These are phyloP conservation scores for Ibidorhyncha struthersii DNA, from an alignment of 2,113 vertebrate genomes.

Conservation along the genomic window DNA sequence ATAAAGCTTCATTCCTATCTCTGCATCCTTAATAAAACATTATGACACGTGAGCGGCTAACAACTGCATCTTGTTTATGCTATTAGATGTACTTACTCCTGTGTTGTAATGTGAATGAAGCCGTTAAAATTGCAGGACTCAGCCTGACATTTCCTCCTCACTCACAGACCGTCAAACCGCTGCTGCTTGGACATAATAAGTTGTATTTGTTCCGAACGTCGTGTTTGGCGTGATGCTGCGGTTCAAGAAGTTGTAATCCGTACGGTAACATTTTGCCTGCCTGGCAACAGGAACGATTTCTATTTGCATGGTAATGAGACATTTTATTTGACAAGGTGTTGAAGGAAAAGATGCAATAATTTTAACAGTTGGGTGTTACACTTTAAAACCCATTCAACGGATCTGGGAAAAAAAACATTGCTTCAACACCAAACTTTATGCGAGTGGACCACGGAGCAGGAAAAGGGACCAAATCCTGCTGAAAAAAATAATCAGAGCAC, in stretches of 20 bases:
- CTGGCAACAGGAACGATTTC: slow-evolving; percentile 9
- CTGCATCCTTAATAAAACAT: fast-evolving
- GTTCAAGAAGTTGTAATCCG: neutral
- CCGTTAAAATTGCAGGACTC: neutral
- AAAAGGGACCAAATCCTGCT: neutral
- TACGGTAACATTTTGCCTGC: neutral
- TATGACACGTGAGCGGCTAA: fast-evolving
- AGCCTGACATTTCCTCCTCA: neutral
- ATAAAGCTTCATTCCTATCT: neutral
- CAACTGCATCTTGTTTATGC: neutral
- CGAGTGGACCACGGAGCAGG: neutral
- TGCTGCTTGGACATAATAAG: neutral
- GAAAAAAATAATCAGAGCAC: neutral
- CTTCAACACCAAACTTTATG: neutral
- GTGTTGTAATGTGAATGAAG: neutral
- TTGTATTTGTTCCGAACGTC: neutral
- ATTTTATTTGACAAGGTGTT: slow-evolving; percentile 56
- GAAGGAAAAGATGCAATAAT: slow-evolving; percentile 53
- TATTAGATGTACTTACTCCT: fast-evolving
- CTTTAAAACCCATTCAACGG: neutral
- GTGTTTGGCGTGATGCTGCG: neutral
- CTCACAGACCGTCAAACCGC: neutral
- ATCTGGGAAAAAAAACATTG: neutral
- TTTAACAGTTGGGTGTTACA: slow-evolving; percentile 32
- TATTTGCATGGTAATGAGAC: slow-evolving; percentile 67